Evolutionary conservation across 2,888 invertebrate genomes (phyloP).

Genomic region (Trypoxylon attenuatum): DNA sequence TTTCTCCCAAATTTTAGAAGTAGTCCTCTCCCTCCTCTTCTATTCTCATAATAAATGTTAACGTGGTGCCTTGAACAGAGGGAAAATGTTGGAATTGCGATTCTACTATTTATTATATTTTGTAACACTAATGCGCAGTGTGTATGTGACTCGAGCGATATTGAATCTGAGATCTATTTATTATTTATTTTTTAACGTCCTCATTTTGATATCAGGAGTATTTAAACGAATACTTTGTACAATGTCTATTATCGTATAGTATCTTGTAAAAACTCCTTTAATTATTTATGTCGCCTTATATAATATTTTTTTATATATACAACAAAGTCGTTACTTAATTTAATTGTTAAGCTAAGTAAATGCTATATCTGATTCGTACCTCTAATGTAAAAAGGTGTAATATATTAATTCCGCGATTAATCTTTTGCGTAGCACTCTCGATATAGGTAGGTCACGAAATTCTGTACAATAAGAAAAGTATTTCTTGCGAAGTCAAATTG

Average conservation of each 20-base stretch:
- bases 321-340: slow-evolving; percentile 69
- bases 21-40: slow-evolving; percentile 17
- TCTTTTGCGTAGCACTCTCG: slow-evolving; percentile 16
- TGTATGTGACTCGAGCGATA: slow-evolving; percentile 64
- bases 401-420: slow-evolving; percentile 60
- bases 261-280: slow-evolving; percentile 71
- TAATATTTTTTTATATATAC: slow-evolving; percentile 65
- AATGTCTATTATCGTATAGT: slow-evolving; percentile 62
- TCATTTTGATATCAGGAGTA: slow-evolving; percentile 60
- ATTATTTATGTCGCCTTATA: slow-evolving; percentile 70
- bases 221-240: slow-evolving; percentile 68
- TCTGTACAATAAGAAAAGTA: slow-evolving; percentile 65
- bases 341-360: slow-evolving; percentile 65
- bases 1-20: slow-evolving; percentile 32
- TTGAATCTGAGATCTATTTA: slow-evolving; percentile 68
- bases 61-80: slow-evolving; percentile 28
- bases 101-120: slow-evolving; percentile 53
- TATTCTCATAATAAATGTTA: slow-evolving; percentile 25
- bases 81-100: slow-evolving; percentile 25
- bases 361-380: slow-evolving; percentile 62
- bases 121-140: slow-evolving; percentile 54
- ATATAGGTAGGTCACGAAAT: slow-evolving; percentile 40
- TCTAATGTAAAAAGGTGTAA: slow-evolving; percentile 71
- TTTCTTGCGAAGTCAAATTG: slow-evolving; percentile 67
- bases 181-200: slow-evolving; percentile 72